phyloP scores from a whole-genome alignment of 2,113 vertebrate species.

The Peromyscus maniculatus region DNA sequence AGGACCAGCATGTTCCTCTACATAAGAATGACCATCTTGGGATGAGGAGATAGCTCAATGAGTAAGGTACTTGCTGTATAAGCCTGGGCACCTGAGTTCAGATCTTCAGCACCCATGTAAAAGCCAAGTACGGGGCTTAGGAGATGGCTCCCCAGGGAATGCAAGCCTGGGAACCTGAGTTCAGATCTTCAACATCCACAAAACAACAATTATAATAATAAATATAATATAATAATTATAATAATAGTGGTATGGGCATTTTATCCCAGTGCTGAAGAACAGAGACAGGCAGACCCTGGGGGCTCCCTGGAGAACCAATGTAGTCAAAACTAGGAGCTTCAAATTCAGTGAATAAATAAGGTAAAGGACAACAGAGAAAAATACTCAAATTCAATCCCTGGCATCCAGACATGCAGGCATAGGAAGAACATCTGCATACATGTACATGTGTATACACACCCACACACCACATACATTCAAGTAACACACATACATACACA shows the following conservation, averaged over 20 bases:
- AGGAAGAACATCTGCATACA: not conserved
- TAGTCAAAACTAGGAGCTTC: too few relatives aligned
- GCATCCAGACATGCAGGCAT: not conserved
- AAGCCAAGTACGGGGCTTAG: not conserved
- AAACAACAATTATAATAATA: not conserved
- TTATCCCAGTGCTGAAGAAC: not conserved
- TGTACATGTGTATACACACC: too few relatives aligned
- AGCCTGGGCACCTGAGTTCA: not conserved
- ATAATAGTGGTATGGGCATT: not conserved
- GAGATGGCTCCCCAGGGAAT: not conserved
- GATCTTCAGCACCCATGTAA: not conserved
- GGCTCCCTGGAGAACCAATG: not conserved
- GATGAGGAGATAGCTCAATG: not conserved
- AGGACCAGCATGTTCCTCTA: slow-evolving; percentile 33
- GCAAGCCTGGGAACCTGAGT: not conserved
- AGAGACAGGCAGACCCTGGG: not conserved
- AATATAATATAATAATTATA: not conserved
- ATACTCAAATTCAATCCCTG: not conserved
- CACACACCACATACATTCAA: not conserved
- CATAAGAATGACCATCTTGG: not conserved
- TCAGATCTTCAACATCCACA: not conserved
- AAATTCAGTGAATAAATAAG: not conserved
- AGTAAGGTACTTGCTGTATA: not conserved
- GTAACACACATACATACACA: too few relatives aligned
- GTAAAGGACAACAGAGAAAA: not conserved